These are phyloP conservation scores for Zosterops japonicus DNA, from an alignment of 2,113 vertebrate species.

Conservation along the genomic window DNA sequence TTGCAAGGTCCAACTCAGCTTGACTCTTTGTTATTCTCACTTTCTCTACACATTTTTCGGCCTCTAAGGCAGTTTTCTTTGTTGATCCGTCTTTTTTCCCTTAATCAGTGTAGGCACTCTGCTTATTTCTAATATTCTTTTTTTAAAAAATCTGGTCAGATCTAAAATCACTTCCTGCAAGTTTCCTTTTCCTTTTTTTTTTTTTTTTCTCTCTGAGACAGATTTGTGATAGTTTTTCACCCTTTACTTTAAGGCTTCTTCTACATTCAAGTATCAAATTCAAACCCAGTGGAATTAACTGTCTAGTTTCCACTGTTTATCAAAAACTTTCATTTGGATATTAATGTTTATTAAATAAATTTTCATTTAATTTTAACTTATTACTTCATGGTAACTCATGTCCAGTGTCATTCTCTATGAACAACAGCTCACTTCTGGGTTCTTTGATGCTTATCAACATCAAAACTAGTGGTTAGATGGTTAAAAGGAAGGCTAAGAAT, in stretches of 20 bases:
- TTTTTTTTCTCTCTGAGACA: neutral
- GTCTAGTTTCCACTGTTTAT: neutral
- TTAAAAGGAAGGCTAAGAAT: neutral
- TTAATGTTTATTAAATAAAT: neutral
- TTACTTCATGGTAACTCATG: neutral
- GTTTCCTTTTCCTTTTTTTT: neutral
- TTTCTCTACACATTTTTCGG: conserved; percentile 29
- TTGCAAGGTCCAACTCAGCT: conserved; percentile 29
- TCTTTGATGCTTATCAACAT: neutral
- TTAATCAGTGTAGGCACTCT: conserved; percentile 5
- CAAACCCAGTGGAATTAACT: neutral
- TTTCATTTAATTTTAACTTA: neutral
- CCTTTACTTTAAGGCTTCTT: neutral
- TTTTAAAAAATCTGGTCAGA: neutral
- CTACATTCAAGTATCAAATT: neutral
- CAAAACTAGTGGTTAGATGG: neutral
- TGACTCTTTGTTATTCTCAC: conserved; percentile 38
- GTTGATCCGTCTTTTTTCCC: conserved; percentile 22
- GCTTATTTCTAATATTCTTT: conserved; percentile 32
- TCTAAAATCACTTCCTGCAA: conserved; percentile 7
- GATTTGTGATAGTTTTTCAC: neutral
- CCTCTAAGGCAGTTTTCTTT: conserved; percentile 19
- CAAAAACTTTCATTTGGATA: neutral
- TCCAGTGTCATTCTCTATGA: neutral
- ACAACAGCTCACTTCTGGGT: neutral